Evolutionary conservation across 2,113 vertebrate genomes (phyloP).

Genomic region (Syngnathoides biaculeatus): DNA sequence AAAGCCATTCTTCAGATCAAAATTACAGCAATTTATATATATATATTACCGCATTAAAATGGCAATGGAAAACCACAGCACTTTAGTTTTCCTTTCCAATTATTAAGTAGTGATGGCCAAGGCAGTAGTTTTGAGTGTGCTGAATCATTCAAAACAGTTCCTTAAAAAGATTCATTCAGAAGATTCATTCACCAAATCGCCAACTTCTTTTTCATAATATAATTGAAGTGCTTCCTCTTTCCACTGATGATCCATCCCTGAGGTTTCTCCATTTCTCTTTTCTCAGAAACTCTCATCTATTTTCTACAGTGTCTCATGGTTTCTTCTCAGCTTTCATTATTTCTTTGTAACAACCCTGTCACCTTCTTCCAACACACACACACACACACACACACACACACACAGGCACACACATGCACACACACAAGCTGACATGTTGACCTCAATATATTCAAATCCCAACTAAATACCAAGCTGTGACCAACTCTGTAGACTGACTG

Average conservation of each 20-base stretch:
- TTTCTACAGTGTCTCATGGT: slow-evolving; percentile 3
- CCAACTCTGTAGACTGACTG: slow-evolving; percentile 1
- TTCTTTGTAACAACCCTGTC: not conserved
- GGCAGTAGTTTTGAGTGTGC: no score
- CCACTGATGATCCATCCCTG: no score
- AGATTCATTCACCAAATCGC: no score
- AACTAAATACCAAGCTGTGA: not conserved
- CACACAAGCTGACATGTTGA: not conserved
- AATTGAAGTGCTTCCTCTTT: no score
- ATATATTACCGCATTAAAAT: slow-evolving; percentile 52
- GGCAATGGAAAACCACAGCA: slow-evolving; percentile 21
- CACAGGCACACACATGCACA: not conserved
- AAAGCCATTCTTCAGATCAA: slow-evolving; percentile 44
- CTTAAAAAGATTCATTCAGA: no score
- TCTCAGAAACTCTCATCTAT: slow-evolving; percentile 16
- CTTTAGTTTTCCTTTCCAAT: slow-evolving; percentile 4
- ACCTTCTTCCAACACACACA: not conserved
- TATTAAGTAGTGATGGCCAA: not conserved
- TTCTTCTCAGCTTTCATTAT: slow-evolving; percentile 7
- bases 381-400: not conserved
- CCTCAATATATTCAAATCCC: not conserved
- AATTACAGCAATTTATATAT: slow-evolving; percentile 49
- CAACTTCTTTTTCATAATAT: no score
- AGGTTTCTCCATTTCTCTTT: no score
- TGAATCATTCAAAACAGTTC: no score